Evolutionary conservation across 1,140 invertebrate genomes (phyloP), one percentile per base, ranked within the genome.

Genomic region (Drosophila tsacasi): DNA sequence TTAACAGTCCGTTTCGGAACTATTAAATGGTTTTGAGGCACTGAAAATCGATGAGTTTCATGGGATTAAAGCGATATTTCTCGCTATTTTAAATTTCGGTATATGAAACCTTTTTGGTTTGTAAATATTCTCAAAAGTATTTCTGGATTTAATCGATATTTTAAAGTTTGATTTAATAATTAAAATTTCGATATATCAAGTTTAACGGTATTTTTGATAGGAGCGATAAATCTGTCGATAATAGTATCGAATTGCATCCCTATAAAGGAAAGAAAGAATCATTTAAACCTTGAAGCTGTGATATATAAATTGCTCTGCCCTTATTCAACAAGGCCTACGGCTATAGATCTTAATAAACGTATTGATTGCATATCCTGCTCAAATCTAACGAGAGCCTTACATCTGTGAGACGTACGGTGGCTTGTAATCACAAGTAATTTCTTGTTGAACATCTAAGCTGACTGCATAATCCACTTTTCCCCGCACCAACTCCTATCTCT

Each of bases 401-500:
- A 25, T n/a, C 30, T 21, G 2, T 32, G 64, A 5, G 27, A 37
- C 32, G 49, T 7, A 68, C 64, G 68, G 64, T 71, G 49, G 5
- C 13, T 55, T 55, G 68, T 74, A 72, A 73, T 52, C 71, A 60
- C 54, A 52, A 61, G 71, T 74, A 73, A 73, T 73, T 74, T 59
- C 58, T 64, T 75, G 59, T 75, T 52, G 50, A 42, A 76, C 73
- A 76, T 76, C 47, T 71, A 75, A 69, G 71, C 63, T 60, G 77
- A 76, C 81, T 81, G 83, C 74, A 85, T 85, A 85, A 83, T 77
- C 77, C 60, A 81, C 59, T 77, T 47, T 64, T 42, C 4, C 35
- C 27, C 13, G 30, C 21, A 21, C 52, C 35, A 15, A 15, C 66
- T 59, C 52, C 52, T 1, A 7, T 42, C 13, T 17, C 25, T 10